Percentiles rank a stretch among this genome's conserved stretches.
Evolutionary conservation across 2,113 vertebrate genomes (phyloP).

Genomic region (Xiphias gladius): DNA sequence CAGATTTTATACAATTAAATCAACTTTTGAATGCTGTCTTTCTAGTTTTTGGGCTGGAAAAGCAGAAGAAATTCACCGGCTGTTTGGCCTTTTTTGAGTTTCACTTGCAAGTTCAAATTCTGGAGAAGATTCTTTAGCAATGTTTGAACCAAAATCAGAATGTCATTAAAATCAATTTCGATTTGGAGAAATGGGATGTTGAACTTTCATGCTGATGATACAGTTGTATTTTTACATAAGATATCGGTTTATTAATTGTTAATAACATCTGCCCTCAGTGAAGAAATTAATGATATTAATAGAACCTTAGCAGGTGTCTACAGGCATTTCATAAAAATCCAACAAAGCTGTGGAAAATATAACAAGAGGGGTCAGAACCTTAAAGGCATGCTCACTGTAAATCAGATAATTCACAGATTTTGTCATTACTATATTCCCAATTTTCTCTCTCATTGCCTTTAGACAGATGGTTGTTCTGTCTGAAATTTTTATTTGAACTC

Average conservation of each 20-base stretch:
- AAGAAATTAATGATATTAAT: neutral
- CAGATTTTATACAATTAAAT: too few relatives aligned
- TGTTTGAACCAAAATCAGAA: neutral
- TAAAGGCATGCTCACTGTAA: neutral
- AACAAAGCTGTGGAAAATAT: neutral
- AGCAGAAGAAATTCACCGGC: neutral
- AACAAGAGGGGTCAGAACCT: neutral
- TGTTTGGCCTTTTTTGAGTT: neutral
- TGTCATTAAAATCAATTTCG: neutral
- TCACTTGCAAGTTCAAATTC: neutral
- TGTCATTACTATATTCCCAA: too few relatives aligned
- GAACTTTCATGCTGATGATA: neutral
- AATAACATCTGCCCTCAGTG: neutral
- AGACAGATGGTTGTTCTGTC: neutral
- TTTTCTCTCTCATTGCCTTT: neutral
- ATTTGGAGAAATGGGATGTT: neutral
- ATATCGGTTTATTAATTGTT: neutral
- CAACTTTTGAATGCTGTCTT: too few relatives aligned
- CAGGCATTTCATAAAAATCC: neutral
- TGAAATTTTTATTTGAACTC: slow-evolving; percentile 5
- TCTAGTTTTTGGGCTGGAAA: neutral
- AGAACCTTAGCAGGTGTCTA: neutral
- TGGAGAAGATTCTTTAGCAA: neutral
- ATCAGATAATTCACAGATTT: neutral
- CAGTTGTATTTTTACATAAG: neutral